Conservation (phyloP, 1,140 invertebrate genomes). For the Drosophila pachea region DNA sequence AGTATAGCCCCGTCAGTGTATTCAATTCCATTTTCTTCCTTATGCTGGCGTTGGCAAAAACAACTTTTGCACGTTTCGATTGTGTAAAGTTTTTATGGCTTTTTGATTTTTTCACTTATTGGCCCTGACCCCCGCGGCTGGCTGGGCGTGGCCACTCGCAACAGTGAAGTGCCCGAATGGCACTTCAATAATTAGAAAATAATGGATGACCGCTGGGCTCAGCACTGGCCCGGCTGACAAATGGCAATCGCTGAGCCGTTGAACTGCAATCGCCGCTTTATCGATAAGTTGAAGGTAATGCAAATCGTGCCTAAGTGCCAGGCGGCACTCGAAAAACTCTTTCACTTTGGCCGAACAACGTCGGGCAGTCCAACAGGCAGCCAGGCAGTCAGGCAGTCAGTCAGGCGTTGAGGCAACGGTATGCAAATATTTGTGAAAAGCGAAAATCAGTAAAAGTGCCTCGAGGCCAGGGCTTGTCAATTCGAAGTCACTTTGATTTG, state of each 20-base stretch:
- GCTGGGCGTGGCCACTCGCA: conserved; percentile 5
- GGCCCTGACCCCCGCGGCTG: conserved; percentile 21
- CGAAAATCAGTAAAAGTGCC: conserved; percentile 65
- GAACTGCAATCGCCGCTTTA: conserved; percentile 19
- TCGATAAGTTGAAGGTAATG: conserved; percentile 48
- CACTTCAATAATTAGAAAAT: conserved; percentile 77
- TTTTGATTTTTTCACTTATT: conserved; percentile 78
- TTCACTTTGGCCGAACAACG: conserved; percentile 13
- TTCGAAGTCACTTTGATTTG: conserved; percentile 69
- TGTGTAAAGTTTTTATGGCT: conserved; percentile 78
- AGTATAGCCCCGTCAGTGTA: background rate
- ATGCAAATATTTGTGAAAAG: conserved; percentile 71
- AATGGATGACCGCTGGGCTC: conserved; percentile 56
- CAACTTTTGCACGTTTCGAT: conserved; percentile 78
- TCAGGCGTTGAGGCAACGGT: conserved; percentile 39
- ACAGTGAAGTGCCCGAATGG: conserved; percentile 40
- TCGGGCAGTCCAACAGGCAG: background rate
- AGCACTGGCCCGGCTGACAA: conserved; percentile 9
- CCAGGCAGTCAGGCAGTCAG: background rate
- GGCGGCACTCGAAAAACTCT: conserved; percentile 48
- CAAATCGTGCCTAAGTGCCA: conserved; percentile 71
- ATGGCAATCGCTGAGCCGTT: conserved; percentile 7
- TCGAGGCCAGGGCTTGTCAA: conserved; percentile 51
- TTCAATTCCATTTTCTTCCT: conserved; percentile 31
- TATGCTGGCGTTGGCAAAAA: conserved; percentile 72